Conservation (phyloP, 1,140 invertebrate genomes). For the Euwallacea similis region DNA sequence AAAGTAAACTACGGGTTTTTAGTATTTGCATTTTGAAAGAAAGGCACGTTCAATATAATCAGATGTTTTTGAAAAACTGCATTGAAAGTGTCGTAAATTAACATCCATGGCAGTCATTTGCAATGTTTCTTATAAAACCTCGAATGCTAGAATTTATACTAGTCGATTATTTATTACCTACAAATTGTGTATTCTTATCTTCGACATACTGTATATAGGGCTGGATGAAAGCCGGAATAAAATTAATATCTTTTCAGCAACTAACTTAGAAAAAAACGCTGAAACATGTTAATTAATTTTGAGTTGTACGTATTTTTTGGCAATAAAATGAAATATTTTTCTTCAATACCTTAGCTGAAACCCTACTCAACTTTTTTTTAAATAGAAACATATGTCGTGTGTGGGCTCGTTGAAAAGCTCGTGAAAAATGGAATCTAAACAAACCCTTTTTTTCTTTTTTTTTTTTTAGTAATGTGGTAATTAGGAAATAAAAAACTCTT, state of each 20-base stretch:
- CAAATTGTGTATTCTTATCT: too few relatives aligned
- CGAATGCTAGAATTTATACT: too few relatives aligned
- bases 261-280: neutral
- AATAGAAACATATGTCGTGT: neutral
- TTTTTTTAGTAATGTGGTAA: neutral
- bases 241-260: slow-evolving; percentile 1
- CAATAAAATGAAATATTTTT: neutral
- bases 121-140: too few relatives aligned
- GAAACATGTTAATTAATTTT: neutral
- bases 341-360: neutral
- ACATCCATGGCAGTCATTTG: too few relatives aligned
- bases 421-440: neutral
- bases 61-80: too few relatives aligned
- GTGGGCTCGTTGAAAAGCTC: neutral
- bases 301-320: too few relatives aligned
- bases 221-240: neutral
- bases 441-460: neutral
- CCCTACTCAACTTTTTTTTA: neutral
- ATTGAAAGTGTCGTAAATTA: too few relatives aligned
- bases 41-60: too few relatives aligned
- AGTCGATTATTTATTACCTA: too few relatives aligned
- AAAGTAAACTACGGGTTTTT: too few relatives aligned
- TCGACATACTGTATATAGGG: neutral
- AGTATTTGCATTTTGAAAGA: too few relatives aligned
- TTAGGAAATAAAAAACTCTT: neutral